Evolutionary conservation across 2,888 invertebrate species (phyloP).

Genomic region (Pyrgus malvae): DNA sequence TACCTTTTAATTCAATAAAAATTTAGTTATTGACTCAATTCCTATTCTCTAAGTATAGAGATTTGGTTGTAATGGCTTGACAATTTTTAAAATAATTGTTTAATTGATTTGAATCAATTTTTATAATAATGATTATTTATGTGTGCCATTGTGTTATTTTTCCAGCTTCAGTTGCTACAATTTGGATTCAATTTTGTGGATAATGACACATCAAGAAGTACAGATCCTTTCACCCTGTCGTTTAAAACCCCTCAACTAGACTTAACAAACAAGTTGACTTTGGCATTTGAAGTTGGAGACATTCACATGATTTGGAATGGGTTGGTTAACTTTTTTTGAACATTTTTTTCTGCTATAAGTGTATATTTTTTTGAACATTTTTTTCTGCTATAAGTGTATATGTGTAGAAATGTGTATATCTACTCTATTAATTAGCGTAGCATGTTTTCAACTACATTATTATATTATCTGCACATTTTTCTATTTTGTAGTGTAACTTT

Average conservation of each 20-base stretch:
- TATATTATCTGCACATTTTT: too few relatives aligned
- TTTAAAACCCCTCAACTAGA: conserved; percentile 58
- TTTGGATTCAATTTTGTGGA: conserved; percentile 66
- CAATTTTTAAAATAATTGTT: too few relatives aligned
- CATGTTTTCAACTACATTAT: too few relatives aligned
- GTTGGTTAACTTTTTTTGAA: conserved; percentile 42
- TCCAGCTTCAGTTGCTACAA: conserved; percentile 63
- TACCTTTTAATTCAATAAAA: too few relatives aligned
- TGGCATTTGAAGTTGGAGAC: conserved; percentile 64
- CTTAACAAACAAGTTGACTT: conserved; percentile 54
- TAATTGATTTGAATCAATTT: too few relatives aligned
- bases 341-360: not conserved
- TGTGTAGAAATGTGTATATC: not conserved
- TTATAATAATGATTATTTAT: too few relatives aligned
- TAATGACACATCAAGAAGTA: conserved; percentile 52
- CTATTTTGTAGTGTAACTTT: too few relatives aligned
- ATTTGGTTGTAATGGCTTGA: too few relatives aligned
- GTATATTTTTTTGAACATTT: not conserved
- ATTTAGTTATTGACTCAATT: too few relatives aligned
- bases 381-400: not conserved
- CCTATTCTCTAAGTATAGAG: too few relatives aligned
- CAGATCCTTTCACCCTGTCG: conserved; percentile 55
- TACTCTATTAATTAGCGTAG: too few relatives aligned
- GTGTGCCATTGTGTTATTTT: too few relatives aligned
- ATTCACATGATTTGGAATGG: conserved; percentile 64